These are phyloP conservation scores for Phyllotreta striolata DNA, from an alignment of 2,888 invertebrate genomes.

Conservation along the genomic window DNA sequence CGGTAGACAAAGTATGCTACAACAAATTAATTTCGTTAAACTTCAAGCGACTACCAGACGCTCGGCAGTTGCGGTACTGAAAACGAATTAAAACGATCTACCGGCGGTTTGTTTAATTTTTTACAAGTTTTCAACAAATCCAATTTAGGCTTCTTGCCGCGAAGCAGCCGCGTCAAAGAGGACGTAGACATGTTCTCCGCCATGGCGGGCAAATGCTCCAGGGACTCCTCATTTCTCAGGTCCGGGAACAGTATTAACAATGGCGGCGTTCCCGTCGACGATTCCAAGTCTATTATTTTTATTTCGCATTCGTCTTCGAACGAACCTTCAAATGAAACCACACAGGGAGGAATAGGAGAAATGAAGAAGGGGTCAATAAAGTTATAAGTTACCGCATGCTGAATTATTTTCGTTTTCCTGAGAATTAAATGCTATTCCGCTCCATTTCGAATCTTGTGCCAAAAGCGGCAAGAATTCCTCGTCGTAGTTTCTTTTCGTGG, in stretches of 20 bases:
- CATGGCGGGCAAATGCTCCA: conserved; percentile 19
- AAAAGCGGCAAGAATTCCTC: conserved; percentile 35
- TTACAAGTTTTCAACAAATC: conserved; percentile 46
- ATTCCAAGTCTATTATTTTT: conserved; percentile 44
- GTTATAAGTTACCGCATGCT: conserved; percentile 1
- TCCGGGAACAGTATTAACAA: conserved; percentile 51
- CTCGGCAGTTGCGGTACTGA: neutral
- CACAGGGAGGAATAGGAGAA: too few relatives aligned
- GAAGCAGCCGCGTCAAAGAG: conserved; percentile 50
- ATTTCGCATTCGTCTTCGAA: conserved; percentile 45
- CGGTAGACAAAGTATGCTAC: too few relatives aligned
- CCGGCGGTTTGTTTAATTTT: conserved; percentile 37
- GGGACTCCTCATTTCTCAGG: conserved; percentile 43
- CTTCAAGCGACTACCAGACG: too few relatives aligned
- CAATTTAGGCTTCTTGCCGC: conserved; percentile 53
- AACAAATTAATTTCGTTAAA: too few relatives aligned
- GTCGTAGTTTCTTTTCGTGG: conserved; percentile 20
- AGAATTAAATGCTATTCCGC: conserved; percentile 33
- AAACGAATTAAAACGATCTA: conserved; percentile 6
- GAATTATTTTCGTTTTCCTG: conserved; percentile 23
- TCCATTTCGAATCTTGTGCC: conserved; percentile 39
- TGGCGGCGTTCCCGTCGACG: conserved; percentile 41
- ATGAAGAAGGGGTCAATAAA: neutral
- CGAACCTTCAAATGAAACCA: conserved; percentile 8
- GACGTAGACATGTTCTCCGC: conserved; percentile 44